Percentiles rank a stretch among this genome's conserved stretches.
Conservation (phyloP, 2,113 vertebrate genomes). For the Chauna torquata region DNA sequence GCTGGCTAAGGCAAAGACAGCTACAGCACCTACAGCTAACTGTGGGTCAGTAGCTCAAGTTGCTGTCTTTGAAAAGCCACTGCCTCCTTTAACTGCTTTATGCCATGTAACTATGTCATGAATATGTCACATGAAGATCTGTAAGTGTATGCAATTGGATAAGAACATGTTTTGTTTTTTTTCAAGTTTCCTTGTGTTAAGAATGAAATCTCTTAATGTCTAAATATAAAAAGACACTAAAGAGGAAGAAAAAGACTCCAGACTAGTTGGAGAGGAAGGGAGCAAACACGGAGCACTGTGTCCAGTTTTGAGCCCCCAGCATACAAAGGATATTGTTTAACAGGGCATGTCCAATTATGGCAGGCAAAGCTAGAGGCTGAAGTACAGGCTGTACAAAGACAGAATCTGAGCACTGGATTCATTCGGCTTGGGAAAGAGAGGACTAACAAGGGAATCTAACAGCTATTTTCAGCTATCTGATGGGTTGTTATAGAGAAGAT, state of each 20-base stretch:
- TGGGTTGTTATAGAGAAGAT: rapidly evolving
- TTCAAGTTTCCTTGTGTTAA: background rate
- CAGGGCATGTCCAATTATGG: background rate
- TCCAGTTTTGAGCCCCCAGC: background rate
- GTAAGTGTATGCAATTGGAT: background rate
- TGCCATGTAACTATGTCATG: background rate
- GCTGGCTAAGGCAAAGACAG: background rate
- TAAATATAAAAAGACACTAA: background rate
- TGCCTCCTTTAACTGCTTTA: background rate
- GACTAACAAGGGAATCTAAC: background rate
- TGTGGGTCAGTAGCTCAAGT: background rate
- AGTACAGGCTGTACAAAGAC: background rate
- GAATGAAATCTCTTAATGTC: background rate
- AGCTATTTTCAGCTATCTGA: background rate
- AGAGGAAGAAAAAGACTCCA: background rate
- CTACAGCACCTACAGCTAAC: background rate
- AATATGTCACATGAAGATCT: background rate
- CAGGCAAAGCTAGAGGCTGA: background rate
- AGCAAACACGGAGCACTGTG: background rate
- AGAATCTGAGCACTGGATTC: background rate
- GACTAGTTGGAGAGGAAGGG: background rate
- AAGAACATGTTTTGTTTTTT: background rate
- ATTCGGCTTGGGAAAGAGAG: background rate
- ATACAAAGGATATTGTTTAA: background rate
- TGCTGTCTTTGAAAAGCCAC: background rate